A percentile compares a stretch with the other conserved stretches of the same genome.
Evolutionary conservation across 2,113 vertebrate genomes (phyloP).

Genomic region (Vidua chalybeata): DNA sequence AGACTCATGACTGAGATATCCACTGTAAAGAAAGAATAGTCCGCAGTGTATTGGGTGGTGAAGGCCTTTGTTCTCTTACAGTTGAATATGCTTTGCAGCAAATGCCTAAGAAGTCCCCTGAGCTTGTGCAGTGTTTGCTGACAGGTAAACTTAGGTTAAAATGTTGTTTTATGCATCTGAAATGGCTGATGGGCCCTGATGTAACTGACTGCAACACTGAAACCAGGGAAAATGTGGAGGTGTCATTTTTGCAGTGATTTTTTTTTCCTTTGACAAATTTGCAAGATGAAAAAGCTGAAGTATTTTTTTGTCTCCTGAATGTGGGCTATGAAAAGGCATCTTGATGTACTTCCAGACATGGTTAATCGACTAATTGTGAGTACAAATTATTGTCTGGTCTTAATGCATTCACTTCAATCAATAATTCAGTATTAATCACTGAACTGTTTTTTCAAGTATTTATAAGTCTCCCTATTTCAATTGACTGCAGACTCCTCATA

Average conservation of each 20-base stretch:
- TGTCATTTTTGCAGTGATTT: neutral
- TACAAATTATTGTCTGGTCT: conserved; percentile 4
- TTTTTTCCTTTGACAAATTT: neutral
- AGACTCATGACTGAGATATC: neutral
- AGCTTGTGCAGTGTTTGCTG: neutral
- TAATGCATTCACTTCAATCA: conserved; percentile 13
- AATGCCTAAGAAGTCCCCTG: neutral
- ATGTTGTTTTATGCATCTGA: neutral
- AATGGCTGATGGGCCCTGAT: neutral
- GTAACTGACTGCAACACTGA: neutral
- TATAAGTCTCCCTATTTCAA: neutral
- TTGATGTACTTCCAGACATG: neutral
- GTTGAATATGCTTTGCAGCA: neutral
- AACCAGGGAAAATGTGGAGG: neutral
- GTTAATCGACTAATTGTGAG: conserved; percentile 4
- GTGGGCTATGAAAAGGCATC: neutral
- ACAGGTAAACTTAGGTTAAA: neutral
- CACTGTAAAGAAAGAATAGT: neutral
- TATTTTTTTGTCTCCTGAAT: neutral
- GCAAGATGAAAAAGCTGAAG: neutral
- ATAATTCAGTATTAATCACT: conserved; percentile 17
- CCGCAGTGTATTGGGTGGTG: neutral
- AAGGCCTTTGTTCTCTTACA: neutral
- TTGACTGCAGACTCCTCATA: neutral
- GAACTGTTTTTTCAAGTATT: neutral